A percentile compares a stretch with the other conserved stretches of the same genome.
These are phyloP conservation scores for Caradrina kadenii DNA, from an alignment of 2,888 invertebrate genomes.

Conservation along the genomic window DNA sequence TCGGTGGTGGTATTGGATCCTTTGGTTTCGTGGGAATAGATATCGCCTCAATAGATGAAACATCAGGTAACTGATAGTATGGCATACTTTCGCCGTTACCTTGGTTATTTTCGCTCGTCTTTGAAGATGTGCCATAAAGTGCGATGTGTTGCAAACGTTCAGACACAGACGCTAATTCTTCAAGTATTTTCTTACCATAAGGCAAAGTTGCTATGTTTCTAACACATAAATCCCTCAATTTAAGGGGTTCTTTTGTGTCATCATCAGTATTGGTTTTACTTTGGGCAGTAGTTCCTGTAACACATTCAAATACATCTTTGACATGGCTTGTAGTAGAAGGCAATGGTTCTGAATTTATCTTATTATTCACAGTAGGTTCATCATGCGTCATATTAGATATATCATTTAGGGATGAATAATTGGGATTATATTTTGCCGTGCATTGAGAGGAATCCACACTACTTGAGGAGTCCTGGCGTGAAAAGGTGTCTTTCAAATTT, in stretches of 20 bases:
- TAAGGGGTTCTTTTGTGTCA: conserved; percentile 78
- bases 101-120: conserved; percentile 45
- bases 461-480: conserved; percentile 91
- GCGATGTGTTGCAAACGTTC: conserved; percentile 86
- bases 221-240: conserved; percentile 92
- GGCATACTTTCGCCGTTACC: conserved; percentile 78
- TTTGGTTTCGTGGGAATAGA: conserved; percentile 73
- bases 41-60: conserved; percentile 85
- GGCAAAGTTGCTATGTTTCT: conserved; percentile 92
- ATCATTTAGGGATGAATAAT: conserved; percentile 91
- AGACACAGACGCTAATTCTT: conserved; percentile 92
- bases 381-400: conserved; percentile 90
- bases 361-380: conserved; percentile 72
- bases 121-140: conserved; percentile 63
- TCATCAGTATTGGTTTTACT: conserved; percentile 57
- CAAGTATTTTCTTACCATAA: conserved; percentile 92
- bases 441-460: conserved; percentile 92
- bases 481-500: conserved; percentile 74
- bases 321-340: conserved; percentile 76
- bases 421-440: conserved; percentile 93
- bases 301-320: conserved; percentile 85
- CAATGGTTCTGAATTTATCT: conserved; percentile 64
- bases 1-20: conserved; percentile 79
- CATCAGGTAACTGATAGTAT: conserved; percentile 83
- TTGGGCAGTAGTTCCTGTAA: conserved; percentile 75